Evolutionary conservation across 2,113 vertebrate species (phyloP).

Genomic region (Formicarius rufipectus): DNA sequence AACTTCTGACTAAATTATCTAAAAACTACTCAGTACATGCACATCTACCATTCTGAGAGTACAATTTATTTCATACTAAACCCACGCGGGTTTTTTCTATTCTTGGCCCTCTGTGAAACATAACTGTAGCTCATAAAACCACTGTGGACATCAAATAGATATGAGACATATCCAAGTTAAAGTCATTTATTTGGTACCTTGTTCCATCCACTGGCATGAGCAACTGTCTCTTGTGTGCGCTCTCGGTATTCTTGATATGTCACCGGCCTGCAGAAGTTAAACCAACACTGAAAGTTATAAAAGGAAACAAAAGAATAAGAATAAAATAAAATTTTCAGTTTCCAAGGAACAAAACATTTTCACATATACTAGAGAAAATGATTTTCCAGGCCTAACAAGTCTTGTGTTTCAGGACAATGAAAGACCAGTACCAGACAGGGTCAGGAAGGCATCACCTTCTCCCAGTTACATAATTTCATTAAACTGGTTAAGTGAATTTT

Average conservation of each 20-base stretch:
- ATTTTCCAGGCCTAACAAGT: neutral
- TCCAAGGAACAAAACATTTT: constrained; percentile 2
- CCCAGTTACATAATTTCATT: neutral
- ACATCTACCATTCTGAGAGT: neutral
- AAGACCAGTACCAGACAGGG: neutral
- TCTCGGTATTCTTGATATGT: constrained; percentile 85
- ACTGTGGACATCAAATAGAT: neutral
- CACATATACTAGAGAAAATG: neutral
- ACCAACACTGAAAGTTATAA: constrained; percentile 60
- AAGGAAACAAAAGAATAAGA: constrained; percentile 50
- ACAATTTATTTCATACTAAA: neutral
- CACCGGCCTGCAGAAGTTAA: constrained; percentile 81
- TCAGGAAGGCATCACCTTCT: neutral
- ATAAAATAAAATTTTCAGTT: constrained; percentile 53
- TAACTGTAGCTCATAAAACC: neutral
- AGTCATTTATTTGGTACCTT: constrained; percentile 76
- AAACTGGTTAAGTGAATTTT: neutral
- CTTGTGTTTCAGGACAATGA: neutral
- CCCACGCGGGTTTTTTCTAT: neutral
- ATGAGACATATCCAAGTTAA: neutral
- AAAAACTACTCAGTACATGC: neutral
- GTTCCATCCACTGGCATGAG: constrained; percentile 85
- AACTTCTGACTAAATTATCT: neutral
- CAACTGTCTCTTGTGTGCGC: constrained; percentile 72
- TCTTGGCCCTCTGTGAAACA: neutral